phyloP scores from a whole-genome alignment of 2,113 vertebrate genomes.

The Petromus typicus region DNA sequence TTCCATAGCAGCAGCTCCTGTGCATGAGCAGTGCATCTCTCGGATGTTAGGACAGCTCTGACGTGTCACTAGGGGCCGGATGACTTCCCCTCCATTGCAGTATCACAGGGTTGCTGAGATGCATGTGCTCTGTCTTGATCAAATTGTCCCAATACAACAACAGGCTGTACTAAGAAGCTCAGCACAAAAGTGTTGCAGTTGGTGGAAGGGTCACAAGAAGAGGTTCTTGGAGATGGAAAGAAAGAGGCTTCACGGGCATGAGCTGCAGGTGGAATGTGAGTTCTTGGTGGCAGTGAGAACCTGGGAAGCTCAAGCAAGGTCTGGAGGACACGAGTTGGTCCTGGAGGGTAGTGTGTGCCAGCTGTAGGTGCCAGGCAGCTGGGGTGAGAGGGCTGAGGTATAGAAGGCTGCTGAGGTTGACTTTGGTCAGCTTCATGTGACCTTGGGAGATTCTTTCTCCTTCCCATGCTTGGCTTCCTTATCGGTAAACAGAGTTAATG shows the following conservation, averaged over 20 bases:
- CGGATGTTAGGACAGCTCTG: neutral
- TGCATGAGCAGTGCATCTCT: neutral
- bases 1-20: no score
- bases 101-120: neutral
- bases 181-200: neutral
- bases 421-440: neutral
- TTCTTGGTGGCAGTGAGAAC: no score
- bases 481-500: slow-evolving; percentile 33
- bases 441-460: neutral
- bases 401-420: neutral
- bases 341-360: neutral
- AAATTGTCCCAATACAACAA: neutral
- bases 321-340: rapidly evolving
- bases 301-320: neutral
- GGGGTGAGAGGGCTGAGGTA: neutral
- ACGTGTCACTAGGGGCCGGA: neutral
- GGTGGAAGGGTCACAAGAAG: neutral
- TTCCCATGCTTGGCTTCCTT: neutral
- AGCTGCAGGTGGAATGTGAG: no score
- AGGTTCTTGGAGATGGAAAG: no score
- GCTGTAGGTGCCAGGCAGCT: neutral
- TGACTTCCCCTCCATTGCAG: neutral
- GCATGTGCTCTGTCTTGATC: neutral
- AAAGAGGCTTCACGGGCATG: neutral
- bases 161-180: neutral